Evolutionary conservation across 2,113 vertebrate species (phyloP).

Genomic region (Pelecanus crispus): DNA sequence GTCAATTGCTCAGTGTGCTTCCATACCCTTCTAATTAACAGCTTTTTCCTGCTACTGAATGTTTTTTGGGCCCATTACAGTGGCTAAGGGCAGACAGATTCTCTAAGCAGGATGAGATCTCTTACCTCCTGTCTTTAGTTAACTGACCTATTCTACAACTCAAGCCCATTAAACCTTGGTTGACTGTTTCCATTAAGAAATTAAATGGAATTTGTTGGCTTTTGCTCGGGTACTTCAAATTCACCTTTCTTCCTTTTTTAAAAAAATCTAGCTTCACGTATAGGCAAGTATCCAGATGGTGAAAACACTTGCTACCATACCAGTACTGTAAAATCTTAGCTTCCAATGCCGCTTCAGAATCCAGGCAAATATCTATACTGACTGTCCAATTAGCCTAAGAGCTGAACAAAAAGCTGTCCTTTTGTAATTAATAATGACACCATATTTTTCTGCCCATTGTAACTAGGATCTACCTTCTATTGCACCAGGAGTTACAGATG

Average conservation of each 20-base stretch:
- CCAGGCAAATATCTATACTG: not conserved
- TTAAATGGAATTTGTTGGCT: not conserved
- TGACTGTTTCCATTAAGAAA: not conserved
- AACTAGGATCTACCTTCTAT: not conserved
- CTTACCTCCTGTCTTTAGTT: not conserved
- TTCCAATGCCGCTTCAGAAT: not conserved
- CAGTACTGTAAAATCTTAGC: not conserved
- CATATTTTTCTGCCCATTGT: not conserved
- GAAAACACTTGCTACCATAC: not conserved
- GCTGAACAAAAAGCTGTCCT: not conserved
- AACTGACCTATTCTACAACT: not conserved
- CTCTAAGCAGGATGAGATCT: not conserved
- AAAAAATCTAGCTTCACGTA: not conserved
- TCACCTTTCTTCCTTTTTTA: rapidly evolving
- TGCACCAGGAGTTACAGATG: not conserved
- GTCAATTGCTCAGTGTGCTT: not conserved
- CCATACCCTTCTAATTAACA: not conserved
- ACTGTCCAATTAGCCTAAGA: not conserved
- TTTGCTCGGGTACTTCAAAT: not conserved
- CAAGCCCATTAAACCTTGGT: not conserved
- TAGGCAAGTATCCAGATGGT: not conserved
- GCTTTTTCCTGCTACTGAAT: not conserved
- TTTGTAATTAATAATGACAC: not conserved
- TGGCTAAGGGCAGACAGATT: not conserved
- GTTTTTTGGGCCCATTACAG: not conserved